These are phyloP conservation scores for Theocolax elegans DNA, from an alignment of 1,140 invertebrate genomes.

Conservation along the genomic window DNA sequence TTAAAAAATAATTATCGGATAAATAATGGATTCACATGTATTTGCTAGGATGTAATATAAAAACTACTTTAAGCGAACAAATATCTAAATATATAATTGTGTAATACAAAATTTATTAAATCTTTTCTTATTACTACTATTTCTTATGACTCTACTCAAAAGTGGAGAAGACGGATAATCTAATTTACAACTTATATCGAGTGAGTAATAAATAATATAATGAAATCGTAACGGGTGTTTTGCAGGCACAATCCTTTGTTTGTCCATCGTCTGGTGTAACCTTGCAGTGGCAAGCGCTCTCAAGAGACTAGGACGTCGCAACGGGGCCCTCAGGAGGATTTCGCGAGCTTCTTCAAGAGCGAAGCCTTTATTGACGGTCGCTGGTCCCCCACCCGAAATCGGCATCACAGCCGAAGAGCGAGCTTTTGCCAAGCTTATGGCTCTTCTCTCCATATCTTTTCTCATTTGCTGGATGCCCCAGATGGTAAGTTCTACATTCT, in stretches of 20 bases:
- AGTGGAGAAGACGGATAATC: no score
- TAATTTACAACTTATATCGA: no score
- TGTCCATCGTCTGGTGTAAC: constrained; percentile 84
- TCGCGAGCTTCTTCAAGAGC: constrained; percentile 57
- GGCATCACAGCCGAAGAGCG: constrained; percentile 81
- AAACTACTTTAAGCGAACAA: no score
- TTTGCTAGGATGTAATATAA: no score
- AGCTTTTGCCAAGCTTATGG: constrained; percentile 86
- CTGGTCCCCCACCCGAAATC: constrained; percentile 54
- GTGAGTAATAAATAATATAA: no score
- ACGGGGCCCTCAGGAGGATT: constrained; percentile 59
- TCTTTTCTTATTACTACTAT: no score
- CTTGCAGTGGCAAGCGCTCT: constrained; percentile 81
- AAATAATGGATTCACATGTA: no score
- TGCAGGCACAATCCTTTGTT: constrained; percentile 77
- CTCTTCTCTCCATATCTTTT: constrained; percentile 82
- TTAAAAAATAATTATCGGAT: no score
- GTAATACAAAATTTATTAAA: no score
- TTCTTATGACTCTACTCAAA: no score
- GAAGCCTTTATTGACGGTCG: constrained; percentile 57
- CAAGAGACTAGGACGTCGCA: constrained; percentile 71
- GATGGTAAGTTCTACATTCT: constrained; percentile 80
- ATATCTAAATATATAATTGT: no score
- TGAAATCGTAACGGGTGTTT: no score
- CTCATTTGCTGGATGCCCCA: constrained; percentile 88